Conservation (phyloP, 2,797 vertebrate species). For the Eulemur rubriventer region DNA sequence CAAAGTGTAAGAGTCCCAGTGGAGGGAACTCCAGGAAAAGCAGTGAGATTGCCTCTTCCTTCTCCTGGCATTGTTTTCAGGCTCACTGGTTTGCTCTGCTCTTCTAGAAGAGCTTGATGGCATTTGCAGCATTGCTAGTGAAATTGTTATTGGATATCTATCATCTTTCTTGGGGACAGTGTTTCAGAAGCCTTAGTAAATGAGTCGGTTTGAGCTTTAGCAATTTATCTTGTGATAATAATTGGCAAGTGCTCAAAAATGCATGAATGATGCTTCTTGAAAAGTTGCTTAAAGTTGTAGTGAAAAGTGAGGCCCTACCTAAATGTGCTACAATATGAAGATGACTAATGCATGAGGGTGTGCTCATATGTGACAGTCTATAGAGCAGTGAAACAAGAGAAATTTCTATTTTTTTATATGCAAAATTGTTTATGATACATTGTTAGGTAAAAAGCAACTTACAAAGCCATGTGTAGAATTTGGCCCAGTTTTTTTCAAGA, state of each 20-base stretch:
- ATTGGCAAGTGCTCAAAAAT: background rate
- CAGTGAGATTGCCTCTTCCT: background rate
- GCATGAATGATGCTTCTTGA: background rate
- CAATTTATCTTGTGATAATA: background rate
- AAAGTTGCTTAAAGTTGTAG: background rate
- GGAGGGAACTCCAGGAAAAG: background rate
- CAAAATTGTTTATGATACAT: background rate
- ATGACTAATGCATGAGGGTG: background rate
- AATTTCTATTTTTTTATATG: background rate
- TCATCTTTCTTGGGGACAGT: background rate
- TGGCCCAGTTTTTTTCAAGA: background rate
- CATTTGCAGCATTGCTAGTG: background rate
- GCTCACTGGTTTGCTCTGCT: background rate
- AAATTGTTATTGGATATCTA: background rate
- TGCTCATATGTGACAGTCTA: background rate
- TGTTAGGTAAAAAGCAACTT: constrained; percentile 26
- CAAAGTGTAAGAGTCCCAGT: background rate
- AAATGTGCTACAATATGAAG: background rate
- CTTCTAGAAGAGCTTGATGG: background rate
- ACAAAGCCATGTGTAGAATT: background rate
- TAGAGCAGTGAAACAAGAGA: background rate
- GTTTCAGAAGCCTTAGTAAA: background rate
- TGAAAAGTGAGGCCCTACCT: background rate
- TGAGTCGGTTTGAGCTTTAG: background rate
- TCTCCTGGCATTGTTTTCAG: background rate